These are phyloP conservation scores for Hoplostethus mediterraneus DNA, from an alignment of 2,797 vertebrate genomes.

Conservation along the genomic window DNA sequence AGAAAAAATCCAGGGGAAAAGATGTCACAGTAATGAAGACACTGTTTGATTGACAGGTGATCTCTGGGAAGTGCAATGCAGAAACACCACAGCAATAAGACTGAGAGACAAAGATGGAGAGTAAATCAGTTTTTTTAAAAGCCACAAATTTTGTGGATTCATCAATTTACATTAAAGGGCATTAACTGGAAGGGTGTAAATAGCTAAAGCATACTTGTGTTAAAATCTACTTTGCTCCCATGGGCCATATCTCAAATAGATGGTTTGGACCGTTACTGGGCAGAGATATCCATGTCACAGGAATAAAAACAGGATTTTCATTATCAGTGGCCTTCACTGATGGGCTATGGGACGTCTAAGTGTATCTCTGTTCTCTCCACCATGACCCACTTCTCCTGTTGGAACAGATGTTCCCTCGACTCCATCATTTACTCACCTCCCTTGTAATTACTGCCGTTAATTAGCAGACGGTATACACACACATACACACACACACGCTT, in stretches of 20 bases:
- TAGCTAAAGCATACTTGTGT: too few relatives aligned
- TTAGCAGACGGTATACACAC: constrained; percentile 67
- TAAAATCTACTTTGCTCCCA: not conserved
- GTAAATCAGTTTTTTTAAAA: too few relatives aligned
- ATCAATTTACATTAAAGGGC: not conserved
- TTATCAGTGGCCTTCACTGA: constrained; percentile 15
- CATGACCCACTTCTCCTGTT: constrained; percentile 66
- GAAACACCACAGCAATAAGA: too few relatives aligned
- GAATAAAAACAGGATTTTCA: constrained; percentile 12
- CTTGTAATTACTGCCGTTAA: constrained; percentile 79
- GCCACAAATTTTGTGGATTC: too few relatives aligned
- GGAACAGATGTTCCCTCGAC: constrained; percentile 77
- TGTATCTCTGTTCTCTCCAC: constrained; percentile 17
- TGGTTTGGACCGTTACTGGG: constrained; percentile 11
- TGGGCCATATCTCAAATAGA: not conserved
- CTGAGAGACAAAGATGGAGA: too few relatives aligned
- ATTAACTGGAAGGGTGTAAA: not conserved
- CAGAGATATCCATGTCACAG: not conserved
- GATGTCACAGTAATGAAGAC: too few relatives aligned
- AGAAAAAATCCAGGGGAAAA: too few relatives aligned
- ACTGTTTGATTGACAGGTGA: too few relatives aligned
- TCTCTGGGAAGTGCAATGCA: too few relatives aligned
- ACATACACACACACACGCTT: constrained; percentile 15
- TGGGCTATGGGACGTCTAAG: constrained; percentile 8
- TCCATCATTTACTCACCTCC: constrained; percentile 76